Evolutionary conservation across 1,140 invertebrate genomes (phyloP), one percentile per base, ranked within the genome.

Genomic region (Mya arenaria): DNA sequence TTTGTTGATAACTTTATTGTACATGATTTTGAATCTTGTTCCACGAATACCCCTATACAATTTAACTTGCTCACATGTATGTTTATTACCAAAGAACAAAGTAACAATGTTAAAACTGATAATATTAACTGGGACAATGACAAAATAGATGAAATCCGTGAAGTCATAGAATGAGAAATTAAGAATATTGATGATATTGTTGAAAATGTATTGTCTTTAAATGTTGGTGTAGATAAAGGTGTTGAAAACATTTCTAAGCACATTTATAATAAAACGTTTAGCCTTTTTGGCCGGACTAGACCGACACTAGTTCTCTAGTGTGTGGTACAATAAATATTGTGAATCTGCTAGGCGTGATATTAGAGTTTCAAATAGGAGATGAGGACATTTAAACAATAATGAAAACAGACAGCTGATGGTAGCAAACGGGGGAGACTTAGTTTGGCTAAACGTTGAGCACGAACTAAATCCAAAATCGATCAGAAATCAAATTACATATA

Each of bases 1-100:
- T 23, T 62, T n/a, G 41, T 75, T 6, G n/a, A 23, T 23, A 28
- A 41, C 19, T 63, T 75, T 44, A 63, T 44, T 25, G 37, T 75
- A 1, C 34, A 62, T 44, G 56, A 62, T 48, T 63, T 75, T n/a
- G 28, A 23, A 2, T 2, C 19, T 28, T 41, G 4, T 32, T 75
- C 72, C 8, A 17, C 4, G 25, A 56, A 63, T 44, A 23, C 19
- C 23, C 72, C 72, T 28, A 62, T 60, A 6, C 5, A 60, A 17
- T 1, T 52, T 6, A 15, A 71, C 19, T 32, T 52, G 4, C 2
- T 3, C 2, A 36, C 32, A 15, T n/a, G 36, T 30, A 8, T 23
- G 3, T 5, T 2, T 32, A 36, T 13, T 71, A 30, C 15, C 2
- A 10, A 3, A 13, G 39, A 10, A 4, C n/a, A 52, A 52, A 56